A percentile compares a stretch with the other conserved stretches of the same genome.
Evolutionary conservation across 2,888 invertebrate genomes (phyloP).

Genomic region (Cantharis lateralis): DNA sequence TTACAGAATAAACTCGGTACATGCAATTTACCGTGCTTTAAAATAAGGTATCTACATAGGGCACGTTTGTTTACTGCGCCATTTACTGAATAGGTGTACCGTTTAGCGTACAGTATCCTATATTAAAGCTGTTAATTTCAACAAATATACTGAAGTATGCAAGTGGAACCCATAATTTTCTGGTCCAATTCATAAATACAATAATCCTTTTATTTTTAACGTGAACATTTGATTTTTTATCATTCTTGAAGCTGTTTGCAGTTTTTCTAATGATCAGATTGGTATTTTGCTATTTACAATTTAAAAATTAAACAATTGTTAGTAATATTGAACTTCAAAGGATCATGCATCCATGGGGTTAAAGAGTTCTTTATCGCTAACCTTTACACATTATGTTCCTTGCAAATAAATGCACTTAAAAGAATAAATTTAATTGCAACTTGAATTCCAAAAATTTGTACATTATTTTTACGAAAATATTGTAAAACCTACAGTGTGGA

Average conservation of each 20-base stretch:
- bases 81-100: neutral
- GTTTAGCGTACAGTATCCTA: neutral
- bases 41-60: conserved; percentile 6
- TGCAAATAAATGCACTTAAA: too few species aligned
- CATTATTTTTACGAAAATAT: too few species aligned
- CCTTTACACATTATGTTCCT: too few species aligned
- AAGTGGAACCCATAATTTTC: neutral
- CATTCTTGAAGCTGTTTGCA: neutral
- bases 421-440: too few species aligned
- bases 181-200: neutral
- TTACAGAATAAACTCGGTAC: conserved; percentile 7
- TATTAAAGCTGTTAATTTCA: neutral
- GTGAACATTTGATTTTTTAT: neutral
- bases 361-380: too few species aligned
- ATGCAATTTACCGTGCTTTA: neutral
- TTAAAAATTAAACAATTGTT: too few species aligned
- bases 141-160: neutral
- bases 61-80: conserved; percentile 10
- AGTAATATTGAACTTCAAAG: too few species aligned
- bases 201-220: neutral
- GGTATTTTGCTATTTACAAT: too few species aligned
- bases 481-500: too few species aligned
- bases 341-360: too few species aligned
- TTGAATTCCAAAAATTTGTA: too few species aligned
- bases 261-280: neutral